Conservation (phyloP, 2,113 vertebrate species). For the Mastomys natalensis region DNA sequence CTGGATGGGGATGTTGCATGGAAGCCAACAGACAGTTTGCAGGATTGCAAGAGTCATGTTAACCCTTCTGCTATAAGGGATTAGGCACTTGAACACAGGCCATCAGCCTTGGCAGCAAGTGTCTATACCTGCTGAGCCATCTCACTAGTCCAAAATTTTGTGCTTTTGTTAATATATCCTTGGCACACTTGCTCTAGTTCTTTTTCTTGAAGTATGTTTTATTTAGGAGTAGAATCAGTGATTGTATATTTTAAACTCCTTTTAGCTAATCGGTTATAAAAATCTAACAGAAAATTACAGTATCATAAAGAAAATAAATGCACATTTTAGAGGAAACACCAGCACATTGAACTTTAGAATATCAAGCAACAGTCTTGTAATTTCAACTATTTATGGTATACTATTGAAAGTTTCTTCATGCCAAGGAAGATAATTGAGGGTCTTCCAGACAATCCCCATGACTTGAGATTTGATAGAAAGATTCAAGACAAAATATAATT, state of each 20-base stretch:
- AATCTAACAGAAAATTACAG: slow-evolving; percentile 23
- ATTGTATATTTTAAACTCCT: slow-evolving; percentile 25
- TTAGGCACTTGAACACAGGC: background rate
- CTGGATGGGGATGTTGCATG: background rate
- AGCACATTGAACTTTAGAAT: slow-evolving; percentile 32
- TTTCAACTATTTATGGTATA: slow-evolving; percentile 6
- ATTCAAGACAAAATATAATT: background rate
- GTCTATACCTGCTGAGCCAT: background rate
- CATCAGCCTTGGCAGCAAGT: background rate
- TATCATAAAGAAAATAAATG: background rate
- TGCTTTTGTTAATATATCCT: background rate
- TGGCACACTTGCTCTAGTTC: background rate
- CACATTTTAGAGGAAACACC: slow-evolving; percentile 19
- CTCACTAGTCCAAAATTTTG: background rate
- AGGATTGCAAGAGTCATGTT: background rate
- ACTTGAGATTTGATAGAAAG: background rate
- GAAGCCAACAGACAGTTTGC: background rate
- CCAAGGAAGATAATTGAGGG: background rate
- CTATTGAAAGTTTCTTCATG: slow-evolving; percentile 24
- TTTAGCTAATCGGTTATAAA: background rate
- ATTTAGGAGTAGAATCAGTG: background rate
- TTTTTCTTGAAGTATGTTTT: slow-evolving; percentile 41
- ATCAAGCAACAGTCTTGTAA: background rate
- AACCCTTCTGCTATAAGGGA: background rate
- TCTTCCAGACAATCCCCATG: background rate